These are phyloP conservation scores for Marasmarcha lunaedactyla DNA, from an alignment of 2,888 invertebrate genomes.

Conservation along the genomic window DNA sequence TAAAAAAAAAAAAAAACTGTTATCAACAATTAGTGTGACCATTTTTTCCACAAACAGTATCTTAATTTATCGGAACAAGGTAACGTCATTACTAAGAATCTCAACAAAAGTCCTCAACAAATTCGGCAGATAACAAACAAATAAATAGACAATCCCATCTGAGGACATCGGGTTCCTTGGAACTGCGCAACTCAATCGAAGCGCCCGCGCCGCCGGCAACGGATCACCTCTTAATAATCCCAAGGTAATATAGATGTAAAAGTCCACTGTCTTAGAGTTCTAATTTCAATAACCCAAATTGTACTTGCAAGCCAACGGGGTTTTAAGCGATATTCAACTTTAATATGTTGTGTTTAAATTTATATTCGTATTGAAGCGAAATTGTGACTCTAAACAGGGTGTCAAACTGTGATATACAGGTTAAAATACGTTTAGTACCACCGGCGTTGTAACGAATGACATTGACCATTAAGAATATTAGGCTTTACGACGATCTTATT, in stretches of 20 bases:
- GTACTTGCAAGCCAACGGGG: slow-evolving; percentile 34
- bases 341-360: too few relatives aligned
- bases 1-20: too few relatives aligned
- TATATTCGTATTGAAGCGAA: too few relatives aligned
- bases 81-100: slow-evolving; percentile 40
- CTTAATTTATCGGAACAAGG: slow-evolving; percentile 10
- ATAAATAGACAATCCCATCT: slow-evolving; percentile 33
- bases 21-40: not conserved
- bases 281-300: too few relatives aligned
- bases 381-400: slow-evolving; percentile 31
- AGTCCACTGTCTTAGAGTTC: too few relatives aligned
- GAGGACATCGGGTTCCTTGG: slow-evolving; percentile 32
- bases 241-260: too few relatives aligned
- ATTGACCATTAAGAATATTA: not conserved
- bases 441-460: slow-evolving; percentile 24
- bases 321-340: too few relatives aligned
- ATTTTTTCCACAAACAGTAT: slow-evolving; percentile 7
- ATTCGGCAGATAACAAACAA: slow-evolving; percentile 16
- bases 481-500: slow-evolving; percentile 2
- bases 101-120: slow-evolving; percentile 35
- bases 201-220: slow-evolving; percentile 41
- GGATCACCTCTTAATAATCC: too few relatives aligned
- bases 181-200: slow-evolving; percentile 40
- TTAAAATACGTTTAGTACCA: slow-evolving; percentile 29
- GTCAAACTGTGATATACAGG: slow-evolving; percentile 48